These are phyloP conservation scores for Calameuta idolon DNA, from an alignment of 2,888 invertebrate species.

Conservation along the genomic window DNA sequence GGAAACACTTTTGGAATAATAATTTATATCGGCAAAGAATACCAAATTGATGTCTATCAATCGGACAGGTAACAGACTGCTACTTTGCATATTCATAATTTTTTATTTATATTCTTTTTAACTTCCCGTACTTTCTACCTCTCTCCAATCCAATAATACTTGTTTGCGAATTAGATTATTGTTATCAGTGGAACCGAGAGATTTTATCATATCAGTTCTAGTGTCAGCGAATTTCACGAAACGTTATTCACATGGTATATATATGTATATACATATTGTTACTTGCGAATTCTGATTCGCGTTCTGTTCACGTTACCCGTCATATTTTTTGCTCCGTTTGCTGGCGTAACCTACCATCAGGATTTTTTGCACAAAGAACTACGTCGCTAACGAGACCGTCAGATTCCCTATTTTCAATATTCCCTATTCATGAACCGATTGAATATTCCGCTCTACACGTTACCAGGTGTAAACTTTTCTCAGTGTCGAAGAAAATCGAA, in stretches of 20 bases:
- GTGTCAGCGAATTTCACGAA: not conserved
- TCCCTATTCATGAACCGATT: not conserved
- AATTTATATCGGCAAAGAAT: not conserved
- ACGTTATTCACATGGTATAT: not conserved
- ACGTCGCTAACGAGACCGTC: not conserved
- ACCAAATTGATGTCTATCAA: not conserved
- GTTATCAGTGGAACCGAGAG: not conserved
- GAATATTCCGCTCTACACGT: no score
- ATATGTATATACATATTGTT: no score
- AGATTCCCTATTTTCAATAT: not conserved
- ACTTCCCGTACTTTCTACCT: not conserved
- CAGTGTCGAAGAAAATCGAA: not conserved
- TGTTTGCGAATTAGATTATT: not conserved
- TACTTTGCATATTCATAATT: not conserved
- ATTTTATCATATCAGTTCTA: not conserved
- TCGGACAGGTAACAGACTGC: not conserved
- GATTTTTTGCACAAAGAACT: not conserved
- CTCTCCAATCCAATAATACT: not conserved
- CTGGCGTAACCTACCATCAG: not conserved
- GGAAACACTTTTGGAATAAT: not conserved
- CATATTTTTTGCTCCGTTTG: no score
- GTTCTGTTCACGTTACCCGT: not conserved
- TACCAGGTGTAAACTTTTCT: not conserved
- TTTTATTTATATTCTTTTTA: not conserved
- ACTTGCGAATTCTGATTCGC: not conserved